phyloP scores from a whole-genome alignment of 2,797 vertebrate genomes.

The Enteromius treurensis region DNA sequence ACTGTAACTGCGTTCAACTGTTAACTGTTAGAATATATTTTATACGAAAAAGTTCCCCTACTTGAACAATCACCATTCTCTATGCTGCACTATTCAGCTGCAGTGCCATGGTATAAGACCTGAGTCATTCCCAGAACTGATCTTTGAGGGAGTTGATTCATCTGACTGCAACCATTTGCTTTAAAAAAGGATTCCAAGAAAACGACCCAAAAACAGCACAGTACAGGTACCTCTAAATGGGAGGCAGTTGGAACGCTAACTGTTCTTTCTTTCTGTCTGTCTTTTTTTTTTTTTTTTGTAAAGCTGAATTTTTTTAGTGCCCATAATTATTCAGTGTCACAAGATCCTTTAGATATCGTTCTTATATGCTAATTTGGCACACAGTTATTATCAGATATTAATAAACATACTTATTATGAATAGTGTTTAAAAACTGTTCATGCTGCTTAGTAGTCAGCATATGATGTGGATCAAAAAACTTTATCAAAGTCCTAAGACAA shows the following conservation, averaged over 20 bases:
- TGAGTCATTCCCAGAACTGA: neutral
- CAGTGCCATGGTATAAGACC: neutral
- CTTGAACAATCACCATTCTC: neutral
- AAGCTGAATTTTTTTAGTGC: neutral
- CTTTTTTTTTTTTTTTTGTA: no score
- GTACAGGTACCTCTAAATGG: neutral
- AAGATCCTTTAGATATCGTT: neutral
- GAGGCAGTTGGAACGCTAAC: neutral
- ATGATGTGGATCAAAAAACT: neutral
- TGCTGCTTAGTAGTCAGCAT: neutral
- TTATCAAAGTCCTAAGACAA: neutral
- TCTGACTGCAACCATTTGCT: constrained; percentile 8
- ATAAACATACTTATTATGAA: neutral
- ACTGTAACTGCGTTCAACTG: neutral
- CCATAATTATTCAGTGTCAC: neutral
- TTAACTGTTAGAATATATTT: neutral
- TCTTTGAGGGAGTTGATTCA: neutral
- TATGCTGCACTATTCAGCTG: neutral
- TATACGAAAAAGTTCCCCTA: neutral
- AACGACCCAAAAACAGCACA: neutral
- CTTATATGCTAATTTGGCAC: neutral
- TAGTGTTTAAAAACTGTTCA: neutral
- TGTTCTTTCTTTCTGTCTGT: neutral
- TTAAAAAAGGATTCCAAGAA: neutral
- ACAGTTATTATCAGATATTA: neutral